Evolutionary conservation across 1,140 invertebrate species (phyloP).

Genomic region (Steinernema khuongi): DNA sequence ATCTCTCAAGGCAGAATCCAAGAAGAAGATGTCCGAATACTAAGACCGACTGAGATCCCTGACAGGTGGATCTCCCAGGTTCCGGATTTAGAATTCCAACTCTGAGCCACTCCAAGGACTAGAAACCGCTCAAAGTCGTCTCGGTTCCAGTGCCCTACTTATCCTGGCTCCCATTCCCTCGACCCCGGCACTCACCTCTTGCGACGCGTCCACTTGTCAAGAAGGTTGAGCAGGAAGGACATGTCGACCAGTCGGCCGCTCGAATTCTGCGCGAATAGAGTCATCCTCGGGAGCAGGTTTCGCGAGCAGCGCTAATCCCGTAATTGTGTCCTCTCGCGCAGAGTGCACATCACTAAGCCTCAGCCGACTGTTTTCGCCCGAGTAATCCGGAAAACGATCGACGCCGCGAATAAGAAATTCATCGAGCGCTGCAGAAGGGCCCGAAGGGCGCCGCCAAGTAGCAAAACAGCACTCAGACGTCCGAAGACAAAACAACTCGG

Average conservation of each 20-base stretch:
- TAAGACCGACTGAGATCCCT: no score
- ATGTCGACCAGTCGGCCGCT: background rate
- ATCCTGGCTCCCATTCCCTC: no score
- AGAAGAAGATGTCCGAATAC: no score
- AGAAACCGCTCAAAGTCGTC: no score
- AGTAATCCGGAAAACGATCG: conserved; percentile 15
- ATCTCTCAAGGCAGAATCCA: no score
- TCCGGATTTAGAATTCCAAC: no score
- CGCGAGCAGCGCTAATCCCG: background rate
- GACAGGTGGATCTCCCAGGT: background rate
- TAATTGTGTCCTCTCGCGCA: background rate
- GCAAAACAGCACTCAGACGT: background rate
- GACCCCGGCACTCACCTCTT: background rate
- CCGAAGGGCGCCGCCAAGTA: background rate
- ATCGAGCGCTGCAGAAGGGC: background rate
- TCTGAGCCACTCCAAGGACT: no score
- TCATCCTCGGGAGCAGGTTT: background rate
- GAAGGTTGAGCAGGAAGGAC: background rate
- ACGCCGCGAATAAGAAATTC: background rate
- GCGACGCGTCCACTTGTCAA: background rate
- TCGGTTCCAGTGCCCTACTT: no score
- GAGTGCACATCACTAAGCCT: background rate
- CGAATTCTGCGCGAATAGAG: background rate
- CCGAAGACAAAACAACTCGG: no score
- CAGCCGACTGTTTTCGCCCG: conserved; percentile 12